Percentiles rank a stretch among this genome's conserved stretches.
Evolutionary conservation across 2,888 invertebrate genomes (phyloP).

Genomic region (Polietes domitor): DNA sequence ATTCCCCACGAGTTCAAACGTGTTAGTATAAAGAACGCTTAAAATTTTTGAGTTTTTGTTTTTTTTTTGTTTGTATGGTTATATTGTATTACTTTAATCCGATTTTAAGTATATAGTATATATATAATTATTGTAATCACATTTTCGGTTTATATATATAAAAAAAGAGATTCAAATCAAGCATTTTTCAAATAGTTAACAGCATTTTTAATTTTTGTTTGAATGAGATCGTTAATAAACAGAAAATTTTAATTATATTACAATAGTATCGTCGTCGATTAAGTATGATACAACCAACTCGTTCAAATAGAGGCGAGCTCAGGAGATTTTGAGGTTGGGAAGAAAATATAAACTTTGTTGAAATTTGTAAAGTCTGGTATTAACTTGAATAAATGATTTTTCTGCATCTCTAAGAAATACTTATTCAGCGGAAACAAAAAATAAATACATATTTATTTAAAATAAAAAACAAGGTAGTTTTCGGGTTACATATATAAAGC

Average conservation of each 20-base stretch:
- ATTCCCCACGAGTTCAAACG: too few relatives aligned
- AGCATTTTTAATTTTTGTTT: constrained; percentile 49
- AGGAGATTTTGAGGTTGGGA: neutral
- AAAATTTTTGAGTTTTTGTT: neutral
- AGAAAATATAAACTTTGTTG: too few relatives aligned
- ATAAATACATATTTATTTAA: too few relatives aligned
- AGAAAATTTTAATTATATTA: constrained; percentile 45
- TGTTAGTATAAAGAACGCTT: neutral
- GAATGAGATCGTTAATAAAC: constrained; percentile 7
- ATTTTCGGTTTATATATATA: constrained; percentile 53
- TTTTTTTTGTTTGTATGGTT: neutral
- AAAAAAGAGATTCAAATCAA: constrained; percentile 64
- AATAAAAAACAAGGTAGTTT: too few relatives aligned
- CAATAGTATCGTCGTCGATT: constrained; percentile 28
- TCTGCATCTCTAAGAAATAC: too few relatives aligned
- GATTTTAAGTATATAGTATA: constrained; percentile 15
- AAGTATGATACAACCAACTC: constrained; percentile 39
- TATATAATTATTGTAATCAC: constrained; percentile 56
- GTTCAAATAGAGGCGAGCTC: neutral
- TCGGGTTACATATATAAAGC: too few relatives aligned
- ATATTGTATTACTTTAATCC: constrained; percentile 28
- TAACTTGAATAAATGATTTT: too few relatives aligned
- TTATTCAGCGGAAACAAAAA: too few relatives aligned
- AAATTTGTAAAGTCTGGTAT: too few relatives aligned
- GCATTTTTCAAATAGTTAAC: constrained; percentile 54